These are phyloP conservation scores for Tetragonula clypearis DNA, from an alignment of 1,140 invertebrate species.

Conservation along the genomic window DNA sequence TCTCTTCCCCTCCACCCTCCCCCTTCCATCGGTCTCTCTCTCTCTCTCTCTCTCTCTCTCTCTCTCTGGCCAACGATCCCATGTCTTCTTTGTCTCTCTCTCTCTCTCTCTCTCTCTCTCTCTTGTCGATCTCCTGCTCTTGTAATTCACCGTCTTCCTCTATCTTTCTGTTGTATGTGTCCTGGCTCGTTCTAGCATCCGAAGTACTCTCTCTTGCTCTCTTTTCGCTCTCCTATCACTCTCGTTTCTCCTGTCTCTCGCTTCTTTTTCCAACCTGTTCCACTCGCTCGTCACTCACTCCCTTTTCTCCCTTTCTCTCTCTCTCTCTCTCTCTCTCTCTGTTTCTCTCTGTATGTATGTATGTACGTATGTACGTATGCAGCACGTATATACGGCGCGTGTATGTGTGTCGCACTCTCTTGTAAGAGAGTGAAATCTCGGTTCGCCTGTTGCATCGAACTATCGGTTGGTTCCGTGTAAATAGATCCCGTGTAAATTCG, in stretches of 20 bases:
- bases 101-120: constrained; percentile 19
- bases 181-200: neutral
- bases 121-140: constrained; percentile 3
- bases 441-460: constrained; percentile 55
- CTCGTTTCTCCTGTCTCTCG: constrained; percentile 18
- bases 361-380: neutral
- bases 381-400: neutral
- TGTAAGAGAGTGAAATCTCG: constrained; percentile 57
- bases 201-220: constrained; percentile 10
- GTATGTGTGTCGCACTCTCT: constrained; percentile 20
- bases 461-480: constrained; percentile 40
- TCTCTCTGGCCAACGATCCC: neutral
- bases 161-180: neutral
- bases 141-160: constrained; percentile 13
- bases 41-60: neutral
- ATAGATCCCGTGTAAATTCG: constrained; percentile 48
- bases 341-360: neutral
- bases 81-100: neutral
- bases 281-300: neutral
- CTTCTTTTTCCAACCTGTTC: constrained; percentile 40
- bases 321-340: too few relatives aligned
- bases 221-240: constrained; percentile 16
- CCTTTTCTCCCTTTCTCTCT: neutral
- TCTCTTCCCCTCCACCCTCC: constrained; percentile 18
- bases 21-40: neutral